These are phyloP conservation scores for Pelosia muscerda DNA, from an alignment of 2,888 invertebrate species.

Conservation along the genomic window DNA sequence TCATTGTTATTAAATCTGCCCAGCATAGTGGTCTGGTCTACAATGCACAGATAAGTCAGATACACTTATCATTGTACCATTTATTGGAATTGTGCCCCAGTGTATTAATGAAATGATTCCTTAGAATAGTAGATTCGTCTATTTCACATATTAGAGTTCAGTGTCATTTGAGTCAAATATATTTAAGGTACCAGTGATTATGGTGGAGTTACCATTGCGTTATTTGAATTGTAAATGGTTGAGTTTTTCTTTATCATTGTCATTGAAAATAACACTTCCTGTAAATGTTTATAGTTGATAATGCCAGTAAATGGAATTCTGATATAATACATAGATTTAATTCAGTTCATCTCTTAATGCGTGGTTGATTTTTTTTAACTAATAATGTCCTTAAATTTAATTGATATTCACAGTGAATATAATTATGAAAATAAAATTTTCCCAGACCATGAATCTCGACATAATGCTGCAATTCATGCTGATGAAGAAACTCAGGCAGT, in stretches of 20 bases:
- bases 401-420: constrained; percentile 24
- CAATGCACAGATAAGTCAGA: neutral
- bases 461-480: constrained; percentile 54
- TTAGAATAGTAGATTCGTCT: neutral
- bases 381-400: constrained; percentile 29
- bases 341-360: constrained; percentile 32
- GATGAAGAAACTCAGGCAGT: constrained; percentile 46
- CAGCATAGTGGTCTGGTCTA: neutral
- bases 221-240: constrained; percentile 45
- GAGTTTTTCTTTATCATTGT: constrained; percentile 36
- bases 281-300: constrained; percentile 39
- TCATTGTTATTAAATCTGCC: constrained; percentile 30
- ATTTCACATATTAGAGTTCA: neutral
- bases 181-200: constrained; percentile 15
- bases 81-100: neutral
- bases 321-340: constrained; percentile 32
- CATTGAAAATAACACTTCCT: constrained; percentile 33
- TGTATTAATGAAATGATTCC: neutral
- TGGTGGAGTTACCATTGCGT: constrained; percentile 45
- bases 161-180: neutral
- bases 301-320: constrained; percentile 31
- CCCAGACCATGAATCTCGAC: constrained; percentile 73
- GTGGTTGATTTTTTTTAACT: constrained; percentile 3
- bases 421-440: constrained; percentile 31
- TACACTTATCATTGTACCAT: neutral